Conservation (phyloP, 1,140 invertebrate species). For the Dinoponera quadriceps region DNA sequence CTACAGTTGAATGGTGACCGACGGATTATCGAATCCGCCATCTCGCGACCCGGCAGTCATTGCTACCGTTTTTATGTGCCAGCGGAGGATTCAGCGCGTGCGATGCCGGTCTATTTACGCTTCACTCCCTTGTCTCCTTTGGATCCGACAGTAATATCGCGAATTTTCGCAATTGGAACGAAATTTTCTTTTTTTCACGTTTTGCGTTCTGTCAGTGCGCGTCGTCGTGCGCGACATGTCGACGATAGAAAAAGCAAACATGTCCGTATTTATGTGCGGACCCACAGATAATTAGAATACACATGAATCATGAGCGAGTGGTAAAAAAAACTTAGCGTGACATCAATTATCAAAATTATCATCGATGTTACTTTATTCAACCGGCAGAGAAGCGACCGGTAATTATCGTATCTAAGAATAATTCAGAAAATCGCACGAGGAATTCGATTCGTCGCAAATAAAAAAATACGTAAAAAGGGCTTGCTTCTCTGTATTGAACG, state of each 20-base stretch:
- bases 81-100: constrained; percentile 35
- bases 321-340: neutral
- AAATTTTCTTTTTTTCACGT: neutral
- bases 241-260: neutral
- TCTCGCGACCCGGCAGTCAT: constrained; percentile 65
- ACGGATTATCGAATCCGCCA: constrained; percentile 70
- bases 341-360: too few species aligned
- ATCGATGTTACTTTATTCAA: too few species aligned
- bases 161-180: constrained; percentile 24
- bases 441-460: neutral
- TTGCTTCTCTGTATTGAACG: too few species aligned
- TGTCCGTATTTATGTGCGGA: neutral
- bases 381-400: too few species aligned
- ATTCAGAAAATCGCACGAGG: too few species aligned
- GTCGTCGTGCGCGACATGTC: neutral
- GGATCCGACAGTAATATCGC: constrained; percentile 29
- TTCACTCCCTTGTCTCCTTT: constrained; percentile 42
- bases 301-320: neutral
- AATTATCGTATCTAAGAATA: too few species aligned
- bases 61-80: constrained; percentile 63
- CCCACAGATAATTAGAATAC: neutral
- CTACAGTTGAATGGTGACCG: constrained; percentile 58
- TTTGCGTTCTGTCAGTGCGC: constrained; percentile 28
- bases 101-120: constrained; percentile 43
- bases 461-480: too few species aligned